phyloP scores from a whole-genome alignment of 2,113 vertebrate species.

The Sarotherodon lohbergeri region DNA sequence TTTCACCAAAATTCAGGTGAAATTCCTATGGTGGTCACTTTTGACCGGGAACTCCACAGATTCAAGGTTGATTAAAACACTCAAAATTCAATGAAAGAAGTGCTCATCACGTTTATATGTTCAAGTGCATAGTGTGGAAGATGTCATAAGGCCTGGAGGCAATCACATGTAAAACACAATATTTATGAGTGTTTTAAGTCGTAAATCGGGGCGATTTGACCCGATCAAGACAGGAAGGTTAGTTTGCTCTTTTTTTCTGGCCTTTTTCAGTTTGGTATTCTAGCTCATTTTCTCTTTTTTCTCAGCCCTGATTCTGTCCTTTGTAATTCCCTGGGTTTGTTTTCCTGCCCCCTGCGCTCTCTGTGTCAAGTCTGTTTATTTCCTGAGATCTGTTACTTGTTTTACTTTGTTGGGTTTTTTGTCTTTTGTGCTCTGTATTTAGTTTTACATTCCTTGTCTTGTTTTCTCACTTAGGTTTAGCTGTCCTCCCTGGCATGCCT shows the following conservation, averaged over 20 bases:
- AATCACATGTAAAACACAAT: not conserved
- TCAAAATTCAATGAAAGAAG: not conserved
- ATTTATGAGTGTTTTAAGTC: not conserved
- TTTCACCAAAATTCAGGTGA: not conserved
- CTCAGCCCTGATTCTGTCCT: not conserved
- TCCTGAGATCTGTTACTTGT: not conserved
- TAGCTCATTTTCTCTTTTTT: not conserved
- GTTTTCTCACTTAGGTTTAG: not conserved
- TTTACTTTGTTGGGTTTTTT: not conserved
- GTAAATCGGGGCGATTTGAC: not conserved
- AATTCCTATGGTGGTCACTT: not conserved
- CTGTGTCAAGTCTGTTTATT: not conserved
- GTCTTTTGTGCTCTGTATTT: not conserved
- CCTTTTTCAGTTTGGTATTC: not conserved
- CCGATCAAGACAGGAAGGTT: not conserved
- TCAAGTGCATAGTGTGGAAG: not conserved
- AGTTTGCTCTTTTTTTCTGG: not conserved
- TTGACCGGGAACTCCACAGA: not conserved
- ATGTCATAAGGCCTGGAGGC: not conserved
- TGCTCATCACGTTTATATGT: not conserved
- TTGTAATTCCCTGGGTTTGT: not conserved
- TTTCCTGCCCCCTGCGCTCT: not conserved
- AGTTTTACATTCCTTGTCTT: not conserved
- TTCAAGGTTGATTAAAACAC: not conserved
- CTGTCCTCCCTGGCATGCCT: not conserved